Percentiles rank a stretch among this genome's conserved stretches.
Evolutionary conservation across 92 coral and sea anemone species (phyloP).

Genomic region (Palythoa grandis): DNA sequence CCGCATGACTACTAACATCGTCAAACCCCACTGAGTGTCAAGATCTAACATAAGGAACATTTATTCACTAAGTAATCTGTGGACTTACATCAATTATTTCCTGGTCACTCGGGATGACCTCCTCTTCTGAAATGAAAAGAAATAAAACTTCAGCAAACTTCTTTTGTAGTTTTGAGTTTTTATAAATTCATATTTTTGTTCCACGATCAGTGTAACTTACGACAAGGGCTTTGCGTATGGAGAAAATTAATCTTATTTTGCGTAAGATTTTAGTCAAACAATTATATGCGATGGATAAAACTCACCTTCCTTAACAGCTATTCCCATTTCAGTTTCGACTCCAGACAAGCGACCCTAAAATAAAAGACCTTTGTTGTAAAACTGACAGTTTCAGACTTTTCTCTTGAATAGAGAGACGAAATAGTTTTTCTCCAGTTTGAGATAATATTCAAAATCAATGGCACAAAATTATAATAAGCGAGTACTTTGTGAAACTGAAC

Average conservation of each 20-base stretch:
- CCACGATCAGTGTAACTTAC: too few relatives aligned
- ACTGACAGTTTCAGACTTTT: conserved; percentile 21
- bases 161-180: too few relatives aligned
- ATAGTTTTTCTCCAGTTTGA: too few relatives aligned
- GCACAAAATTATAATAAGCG: too few relatives aligned
- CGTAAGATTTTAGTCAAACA: neutral
- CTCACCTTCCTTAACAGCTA: neutral
- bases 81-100: conserved; percentile 39
- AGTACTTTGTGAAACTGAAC: too few relatives aligned
- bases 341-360: neutral
- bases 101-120: conserved; percentile 25
- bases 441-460: too few relatives aligned
- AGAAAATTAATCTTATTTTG: too few relatives aligned
- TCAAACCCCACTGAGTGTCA: neutral
- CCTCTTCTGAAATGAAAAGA: neutral
- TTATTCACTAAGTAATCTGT: neutral
- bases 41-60: neutral
- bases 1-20: too few relatives aligned
- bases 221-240: too few relatives aligned
- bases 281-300: neutral
- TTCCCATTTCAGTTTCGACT: neutral
- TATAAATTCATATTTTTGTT: too few relatives aligned
- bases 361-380: neutral
- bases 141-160: neutral
- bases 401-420: conserved; percentile 24